phyloP scores from a whole-genome alignment of 2,113 vertebrate species.

The Hypanus sabinus region DNA sequence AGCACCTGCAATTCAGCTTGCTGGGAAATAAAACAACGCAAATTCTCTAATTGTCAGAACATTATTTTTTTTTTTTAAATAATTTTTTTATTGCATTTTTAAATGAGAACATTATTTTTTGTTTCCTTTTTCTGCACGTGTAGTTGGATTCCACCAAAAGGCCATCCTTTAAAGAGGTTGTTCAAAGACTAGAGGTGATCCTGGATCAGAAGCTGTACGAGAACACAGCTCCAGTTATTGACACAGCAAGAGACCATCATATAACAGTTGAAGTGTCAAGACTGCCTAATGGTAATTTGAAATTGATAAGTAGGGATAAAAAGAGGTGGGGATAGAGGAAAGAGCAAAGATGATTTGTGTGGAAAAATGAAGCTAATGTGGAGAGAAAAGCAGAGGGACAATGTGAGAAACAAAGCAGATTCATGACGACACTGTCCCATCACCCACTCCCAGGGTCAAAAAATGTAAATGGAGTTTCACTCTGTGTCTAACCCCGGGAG shows the following conservation, averaged over 20 bases:
- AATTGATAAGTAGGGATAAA: background rate
- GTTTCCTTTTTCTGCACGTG: background rate
- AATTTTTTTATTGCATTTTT: too few species aligned
- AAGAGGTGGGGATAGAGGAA: background rate
- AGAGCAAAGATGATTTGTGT: too few species aligned
- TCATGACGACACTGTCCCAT: too few species aligned
- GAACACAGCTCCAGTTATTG: background rate
- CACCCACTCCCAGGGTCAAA: too few species aligned
- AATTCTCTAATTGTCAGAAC: background rate
- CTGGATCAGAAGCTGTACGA: constrained; percentile 51
- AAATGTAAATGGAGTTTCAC: too few species aligned
- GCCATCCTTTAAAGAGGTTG: constrained; percentile 70
- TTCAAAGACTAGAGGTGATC: constrained; percentile 65
- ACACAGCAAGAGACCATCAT: background rate
- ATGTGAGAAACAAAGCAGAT: too few species aligned
- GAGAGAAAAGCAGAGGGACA: background rate
- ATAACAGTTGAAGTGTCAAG: background rate
- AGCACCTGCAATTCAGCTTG: background rate
- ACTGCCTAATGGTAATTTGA: constrained; percentile 9
- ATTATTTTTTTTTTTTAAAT: too few species aligned
- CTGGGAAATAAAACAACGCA: background rate
- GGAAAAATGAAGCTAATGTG: background rate
- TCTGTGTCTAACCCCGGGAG: too few species aligned
- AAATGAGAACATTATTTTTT: constrained; percentile 1
- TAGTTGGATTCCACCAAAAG: constrained; percentile 73